These are phyloP conservation scores for Argyresthia albistria DNA, from an alignment of 2,888 invertebrate species.

Conservation along the genomic window DNA sequence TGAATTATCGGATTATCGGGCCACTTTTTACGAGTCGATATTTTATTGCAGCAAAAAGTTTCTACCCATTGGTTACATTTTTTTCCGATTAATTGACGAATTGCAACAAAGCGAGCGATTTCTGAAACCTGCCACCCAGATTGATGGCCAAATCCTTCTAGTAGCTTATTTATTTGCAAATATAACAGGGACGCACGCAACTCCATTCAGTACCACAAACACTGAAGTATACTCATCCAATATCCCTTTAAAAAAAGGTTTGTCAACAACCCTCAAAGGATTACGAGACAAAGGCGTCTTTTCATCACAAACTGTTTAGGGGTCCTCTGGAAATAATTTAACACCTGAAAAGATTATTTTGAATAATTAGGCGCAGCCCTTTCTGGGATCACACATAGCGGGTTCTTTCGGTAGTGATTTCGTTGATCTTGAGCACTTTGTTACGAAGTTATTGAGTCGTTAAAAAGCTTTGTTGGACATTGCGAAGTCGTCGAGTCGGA, in stretches of 20 bases:
- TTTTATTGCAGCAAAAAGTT: too few species aligned
- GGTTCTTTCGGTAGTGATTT: constrained; percentile 17
- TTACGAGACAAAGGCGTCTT: constrained; percentile 19
- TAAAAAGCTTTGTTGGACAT: constrained; percentile 9
- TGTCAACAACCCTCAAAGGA: constrained; percentile 21
- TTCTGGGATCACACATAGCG: constrained; percentile 13
- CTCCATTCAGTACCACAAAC: constrained; percentile 20
- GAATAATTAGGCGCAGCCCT: constrained; percentile 24
- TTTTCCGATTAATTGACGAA: too few species aligned
- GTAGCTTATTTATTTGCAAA: constrained; percentile 15
- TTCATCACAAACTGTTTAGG: constrained; percentile 19
- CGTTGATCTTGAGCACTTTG: constrained; percentile 9
- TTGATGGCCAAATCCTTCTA: constrained; percentile 4
- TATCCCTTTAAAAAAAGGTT: constrained; percentile 8
- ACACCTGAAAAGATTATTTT: constrained; percentile 26
- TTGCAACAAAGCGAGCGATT: too few species aligned
- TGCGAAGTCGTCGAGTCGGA: constrained; percentile 19
- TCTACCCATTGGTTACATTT: background rate
- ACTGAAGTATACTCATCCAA: constrained; percentile 10
- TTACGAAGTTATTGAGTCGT: constrained; percentile 4
- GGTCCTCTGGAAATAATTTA: constrained; percentile 6
- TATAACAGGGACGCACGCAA: constrained; percentile 28
- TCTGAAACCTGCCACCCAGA: constrained; percentile 11
- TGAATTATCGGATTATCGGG: constrained; percentile 10
- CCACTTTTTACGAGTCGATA: too few species aligned